phyloP scores from a whole-genome alignment of 1,140 invertebrate species.

The Teleopsis dalmanni region DNA sequence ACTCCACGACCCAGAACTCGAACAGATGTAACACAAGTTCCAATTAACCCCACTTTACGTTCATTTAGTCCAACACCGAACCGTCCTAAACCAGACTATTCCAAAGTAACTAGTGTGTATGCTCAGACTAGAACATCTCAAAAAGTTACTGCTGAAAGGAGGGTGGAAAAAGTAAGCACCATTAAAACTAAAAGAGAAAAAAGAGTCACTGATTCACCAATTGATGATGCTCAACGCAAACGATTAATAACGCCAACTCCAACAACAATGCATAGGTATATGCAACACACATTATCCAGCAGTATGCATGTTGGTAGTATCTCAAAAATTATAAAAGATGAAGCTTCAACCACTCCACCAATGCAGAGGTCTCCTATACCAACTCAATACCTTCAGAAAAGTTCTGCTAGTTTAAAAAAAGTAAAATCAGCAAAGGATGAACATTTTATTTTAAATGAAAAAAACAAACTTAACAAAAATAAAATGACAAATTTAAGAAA shows the following conservation, averaged over 20 bases:
- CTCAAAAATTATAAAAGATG: neutral
- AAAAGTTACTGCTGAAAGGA: neutral
- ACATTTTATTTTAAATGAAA: no score
- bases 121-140: slow-evolving; percentile 5
- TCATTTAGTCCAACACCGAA: slow-evolving; percentile 24
- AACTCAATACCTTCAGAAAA: no score
- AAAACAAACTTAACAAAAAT: slow-evolving; percentile 1
- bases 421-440: no score
- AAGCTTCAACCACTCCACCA: neutral
- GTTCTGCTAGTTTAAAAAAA: no score
- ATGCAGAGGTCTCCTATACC: slow-evolving; percentile 5
- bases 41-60: slow-evolving; percentile 26
- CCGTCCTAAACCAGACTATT: slow-evolving; percentile 13
- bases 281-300: slow-evolving; percentile 36
- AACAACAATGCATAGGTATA: slow-evolving; percentile 29
- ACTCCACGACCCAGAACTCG: slow-evolving; percentile 33
- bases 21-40: slow-evolving; percentile 34
- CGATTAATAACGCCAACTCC: slow-evolving; percentile 8
- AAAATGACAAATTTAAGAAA: slow-evolving; percentile 7
- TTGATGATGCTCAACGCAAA: slow-evolving; percentile 13
- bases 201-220: neutral
- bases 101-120: slow-evolving; percentile 12
- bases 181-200: slow-evolving; percentile 15
- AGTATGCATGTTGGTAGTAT: slow-evolving; percentile 24
- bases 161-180: neutral